These are phyloP conservation scores for Lumbricus terrestris DNA, from an alignment of 2,888 invertebrate genomes.

Conservation along the genomic window DNA sequence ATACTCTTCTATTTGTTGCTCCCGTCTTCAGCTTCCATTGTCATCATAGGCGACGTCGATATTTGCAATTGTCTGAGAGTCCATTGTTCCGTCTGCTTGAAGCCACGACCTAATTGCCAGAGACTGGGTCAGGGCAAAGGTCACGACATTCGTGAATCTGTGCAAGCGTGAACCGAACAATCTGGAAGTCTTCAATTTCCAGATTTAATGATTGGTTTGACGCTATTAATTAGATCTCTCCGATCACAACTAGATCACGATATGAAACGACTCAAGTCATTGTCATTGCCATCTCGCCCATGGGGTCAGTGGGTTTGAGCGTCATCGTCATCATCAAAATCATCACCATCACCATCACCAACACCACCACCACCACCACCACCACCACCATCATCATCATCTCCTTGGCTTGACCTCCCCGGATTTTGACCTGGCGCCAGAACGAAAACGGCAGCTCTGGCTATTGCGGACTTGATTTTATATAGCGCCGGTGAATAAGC, in stretches of 20 bases:
- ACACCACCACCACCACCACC: not conserved
- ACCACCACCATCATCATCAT: not conserved
- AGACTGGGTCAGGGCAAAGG: not conserved
- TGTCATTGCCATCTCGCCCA: not conserved
- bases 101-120: not conserved
- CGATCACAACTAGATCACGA: not conserved
- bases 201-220: not conserved
- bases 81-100: not conserved
- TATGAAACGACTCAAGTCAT: not conserved
- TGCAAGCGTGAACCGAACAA: not conserved
- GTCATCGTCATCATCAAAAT: slow-evolving; percentile 12
- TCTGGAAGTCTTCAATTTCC: not conserved
- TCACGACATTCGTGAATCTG: not conserved
- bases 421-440: no score
- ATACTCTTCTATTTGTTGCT: not conserved
- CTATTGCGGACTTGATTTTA: no score
- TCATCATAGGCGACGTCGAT: not conserved
- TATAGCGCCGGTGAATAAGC: no score
- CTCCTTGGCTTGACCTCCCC: no score
- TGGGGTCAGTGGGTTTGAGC: not conserved
- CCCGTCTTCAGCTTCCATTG: no score
- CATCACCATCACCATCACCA: slow-evolving; percentile 21
- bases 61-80: not conserved
- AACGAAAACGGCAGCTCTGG: no score
- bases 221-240: not conserved